A percentile compares a stretch with the other conserved stretches of the same genome.
Evolutionary conservation across 2,113 vertebrate species (phyloP).

Genomic region (Ranitomeya imitator): DNA sequence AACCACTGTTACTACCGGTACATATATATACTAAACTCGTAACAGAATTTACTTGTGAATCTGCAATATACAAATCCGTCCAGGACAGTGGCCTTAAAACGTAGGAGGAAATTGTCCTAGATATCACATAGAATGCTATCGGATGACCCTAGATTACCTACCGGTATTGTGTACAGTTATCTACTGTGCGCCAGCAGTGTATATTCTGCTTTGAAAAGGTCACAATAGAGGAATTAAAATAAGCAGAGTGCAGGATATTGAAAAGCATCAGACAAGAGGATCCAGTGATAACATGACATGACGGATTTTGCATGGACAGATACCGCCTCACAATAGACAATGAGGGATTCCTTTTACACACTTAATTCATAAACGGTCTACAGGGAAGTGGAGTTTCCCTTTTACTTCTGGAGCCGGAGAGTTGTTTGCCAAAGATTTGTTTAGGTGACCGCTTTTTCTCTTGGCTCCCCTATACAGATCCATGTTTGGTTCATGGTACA

Average conservation of each 20-base stretch:
- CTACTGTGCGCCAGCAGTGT: conserved; percentile 3
- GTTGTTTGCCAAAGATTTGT: too few species aligned
- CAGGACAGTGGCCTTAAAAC: neutral
- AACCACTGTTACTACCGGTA: too few species aligned
- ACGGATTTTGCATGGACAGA: neutral
- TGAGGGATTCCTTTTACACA: neutral
- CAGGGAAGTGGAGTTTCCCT: neutral
- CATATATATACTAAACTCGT: too few species aligned
- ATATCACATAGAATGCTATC: neutral
- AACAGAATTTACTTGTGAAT: neutral
- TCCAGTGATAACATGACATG: neutral
- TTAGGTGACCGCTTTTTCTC: too few species aligned
- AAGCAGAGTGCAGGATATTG: neutral
- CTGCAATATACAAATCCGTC: neutral
- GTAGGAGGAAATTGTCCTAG: neutral
- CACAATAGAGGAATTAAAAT: conserved; percentile 22
- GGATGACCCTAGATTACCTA: conserved; percentile 35
- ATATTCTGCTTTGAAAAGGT: neutral
- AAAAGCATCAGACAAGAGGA: neutral
- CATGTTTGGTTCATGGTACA: too few species aligned
- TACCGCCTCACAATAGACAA: neutral
- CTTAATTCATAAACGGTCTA: neutral
- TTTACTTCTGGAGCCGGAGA: neutral
- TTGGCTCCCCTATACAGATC: too few species aligned
- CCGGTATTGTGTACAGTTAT: conserved; percentile 10